These are phyloP conservation scores for Australoheros scitulus DNA, from an alignment of 2,113 vertebrate genomes.

Conservation along the genomic window DNA sequence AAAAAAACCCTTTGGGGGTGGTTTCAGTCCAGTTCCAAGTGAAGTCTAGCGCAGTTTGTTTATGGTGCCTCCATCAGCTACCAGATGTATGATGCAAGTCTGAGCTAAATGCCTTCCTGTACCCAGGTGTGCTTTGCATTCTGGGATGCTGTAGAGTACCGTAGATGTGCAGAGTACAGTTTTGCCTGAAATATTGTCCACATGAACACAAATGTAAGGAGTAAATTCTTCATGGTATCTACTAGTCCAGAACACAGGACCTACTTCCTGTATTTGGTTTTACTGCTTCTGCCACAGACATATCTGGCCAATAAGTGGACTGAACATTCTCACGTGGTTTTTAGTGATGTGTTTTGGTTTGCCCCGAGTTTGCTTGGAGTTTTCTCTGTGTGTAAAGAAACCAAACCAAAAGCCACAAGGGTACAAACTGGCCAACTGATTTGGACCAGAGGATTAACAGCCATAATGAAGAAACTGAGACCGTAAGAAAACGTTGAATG, in stretches of 20 bases:
- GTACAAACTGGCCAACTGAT: too few relatives aligned
- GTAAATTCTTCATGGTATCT: too few relatives aligned
- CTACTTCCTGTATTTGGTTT: background rate
- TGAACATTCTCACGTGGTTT: background rate
- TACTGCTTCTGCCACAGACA: background rate
- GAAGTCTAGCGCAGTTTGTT: background rate
- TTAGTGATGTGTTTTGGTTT: background rate
- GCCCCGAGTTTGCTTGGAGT: background rate
- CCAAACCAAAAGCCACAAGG: too few relatives aligned
- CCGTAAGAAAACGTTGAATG: too few relatives aligned
- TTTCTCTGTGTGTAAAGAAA: background rate
- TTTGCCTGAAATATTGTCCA: too few relatives aligned
- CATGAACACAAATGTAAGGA: too few relatives aligned
- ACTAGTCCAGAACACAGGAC: too few relatives aligned
- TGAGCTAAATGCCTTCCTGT: background rate
- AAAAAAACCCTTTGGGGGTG: background rate
- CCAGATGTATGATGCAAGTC: background rate
- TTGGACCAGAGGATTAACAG: background rate
- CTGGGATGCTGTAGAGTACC: too few relatives aligned
- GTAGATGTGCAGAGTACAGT: too few relatives aligned
- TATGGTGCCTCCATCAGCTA: background rate
- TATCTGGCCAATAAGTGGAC: background rate
- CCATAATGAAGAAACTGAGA: background rate
- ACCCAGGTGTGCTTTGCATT: too few relatives aligned
- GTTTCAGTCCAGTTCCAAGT: background rate